Percentiles rank a stretch among this genome's conserved stretches.
Evolutionary conservation across 2,797 vertebrate genomes (phyloP).

Genomic region (Gymnopithys bicolor): DNA sequence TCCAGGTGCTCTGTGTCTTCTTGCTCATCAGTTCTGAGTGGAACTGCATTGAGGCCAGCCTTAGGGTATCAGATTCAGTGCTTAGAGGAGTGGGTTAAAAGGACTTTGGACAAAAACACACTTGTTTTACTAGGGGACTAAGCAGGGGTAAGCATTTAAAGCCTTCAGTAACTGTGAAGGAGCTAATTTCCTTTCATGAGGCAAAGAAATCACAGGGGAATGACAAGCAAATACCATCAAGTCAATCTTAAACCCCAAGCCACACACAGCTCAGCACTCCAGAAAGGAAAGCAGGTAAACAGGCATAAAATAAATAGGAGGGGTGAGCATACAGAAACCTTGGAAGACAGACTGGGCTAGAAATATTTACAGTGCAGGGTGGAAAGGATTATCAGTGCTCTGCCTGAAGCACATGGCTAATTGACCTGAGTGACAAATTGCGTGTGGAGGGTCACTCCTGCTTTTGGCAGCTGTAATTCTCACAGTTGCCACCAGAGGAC

Average conservation of each 20-base stretch:
- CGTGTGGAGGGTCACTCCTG: not conserved
- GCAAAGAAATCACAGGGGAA: not conserved
- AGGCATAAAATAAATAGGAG: slow-evolving; percentile 1
- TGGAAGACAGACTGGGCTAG: not conserved
- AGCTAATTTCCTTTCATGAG: not conserved
- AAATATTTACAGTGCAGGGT: not conserved
- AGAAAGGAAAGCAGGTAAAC: not conserved
- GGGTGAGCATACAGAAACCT: not conserved
- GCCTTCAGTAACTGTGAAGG: not conserved
- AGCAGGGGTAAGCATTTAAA: not conserved
- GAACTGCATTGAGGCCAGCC: not conserved
- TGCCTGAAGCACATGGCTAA: not conserved
- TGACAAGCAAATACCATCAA: not conserved
- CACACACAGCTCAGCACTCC: not conserved
- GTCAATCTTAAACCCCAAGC: not conserved
- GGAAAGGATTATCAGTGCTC: not conserved
- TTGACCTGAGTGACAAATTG: not conserved
- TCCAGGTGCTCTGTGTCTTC: not conserved
- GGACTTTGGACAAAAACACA: not conserved
- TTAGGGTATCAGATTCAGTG: not conserved
- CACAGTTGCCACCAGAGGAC: slow-evolving; percentile 31
- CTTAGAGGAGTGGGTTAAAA: not conserved
- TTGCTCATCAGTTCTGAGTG: not conserved
- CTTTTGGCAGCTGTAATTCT: not conserved
- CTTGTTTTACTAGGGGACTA: not conserved